phyloP scores from a whole-genome alignment of 1,140 invertebrate genomes.

The Drosophila murphyi region DNA sequence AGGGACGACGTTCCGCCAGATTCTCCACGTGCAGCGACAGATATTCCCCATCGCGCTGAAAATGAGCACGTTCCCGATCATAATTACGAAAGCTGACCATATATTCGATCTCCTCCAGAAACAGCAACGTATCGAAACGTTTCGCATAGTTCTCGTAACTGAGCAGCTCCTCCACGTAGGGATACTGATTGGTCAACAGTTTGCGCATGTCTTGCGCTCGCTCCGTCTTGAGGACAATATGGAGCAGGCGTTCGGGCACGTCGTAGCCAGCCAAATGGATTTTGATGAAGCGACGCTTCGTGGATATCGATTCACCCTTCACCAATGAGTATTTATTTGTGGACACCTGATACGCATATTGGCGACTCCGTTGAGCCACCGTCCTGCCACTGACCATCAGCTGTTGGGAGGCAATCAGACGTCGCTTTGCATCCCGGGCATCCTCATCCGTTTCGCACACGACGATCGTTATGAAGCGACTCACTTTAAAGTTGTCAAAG shows the following conservation, averaged over 20 bases:
- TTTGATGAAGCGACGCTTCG: constrained; percentile 82
- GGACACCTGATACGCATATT: constrained; percentile 76
- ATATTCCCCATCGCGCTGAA: constrained; percentile 88
- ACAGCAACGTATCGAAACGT: constrained; percentile 89
- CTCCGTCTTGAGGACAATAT: constrained; percentile 84
- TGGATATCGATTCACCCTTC: constrained; percentile 86
- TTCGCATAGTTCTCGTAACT: constrained; percentile 86
- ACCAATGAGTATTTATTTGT: constrained; percentile 77
- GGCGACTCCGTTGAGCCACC: constrained; percentile 44
- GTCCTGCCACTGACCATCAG: constrained; percentile 23
- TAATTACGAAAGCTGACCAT: constrained; percentile 89
- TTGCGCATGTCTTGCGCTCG: constrained; percentile 66
- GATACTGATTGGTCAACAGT: constrained; percentile 82
- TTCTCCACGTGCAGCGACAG: constrained; percentile 91
- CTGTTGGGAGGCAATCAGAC: constrained; percentile 36
- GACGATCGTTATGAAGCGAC: constrained; percentile 32
- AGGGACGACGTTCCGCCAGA: constrained; percentile 93
- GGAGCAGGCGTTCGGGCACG: constrained; percentile 87
- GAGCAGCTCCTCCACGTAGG: constrained; percentile 85
- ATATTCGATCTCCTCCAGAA: constrained; percentile 91
- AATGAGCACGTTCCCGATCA: constrained; percentile 88
- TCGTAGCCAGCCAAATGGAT: constrained; percentile 85
- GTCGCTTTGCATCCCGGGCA: constrained; percentile 32
- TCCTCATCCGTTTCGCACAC: constrained; percentile 29
- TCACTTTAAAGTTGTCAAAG: constrained; percentile 85